A percentile compares a stretch with the other conserved stretches of the same genome.
phyloP scores from a whole-genome alignment of 2,888 invertebrate species.

The Drosophila neotestacea region DNA sequence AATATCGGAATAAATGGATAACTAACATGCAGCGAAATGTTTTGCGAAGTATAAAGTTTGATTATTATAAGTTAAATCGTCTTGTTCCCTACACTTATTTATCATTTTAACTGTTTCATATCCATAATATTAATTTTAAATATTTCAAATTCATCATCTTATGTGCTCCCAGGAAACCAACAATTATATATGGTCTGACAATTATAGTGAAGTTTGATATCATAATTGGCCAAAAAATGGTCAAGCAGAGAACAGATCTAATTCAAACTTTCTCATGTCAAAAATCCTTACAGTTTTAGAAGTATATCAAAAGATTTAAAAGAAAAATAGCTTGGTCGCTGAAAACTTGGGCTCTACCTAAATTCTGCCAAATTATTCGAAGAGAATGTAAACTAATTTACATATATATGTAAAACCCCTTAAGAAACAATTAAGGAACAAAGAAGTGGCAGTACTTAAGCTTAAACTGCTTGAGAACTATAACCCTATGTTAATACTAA shows the following conservation, averaged over 20 bases:
- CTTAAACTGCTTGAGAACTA: conserved; percentile 1
- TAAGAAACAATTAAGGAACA: conserved; percentile 44
- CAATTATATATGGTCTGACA: conserved; percentile 5
- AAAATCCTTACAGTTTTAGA: too few relatives aligned
- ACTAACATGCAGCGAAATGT: conserved; percentile 35
- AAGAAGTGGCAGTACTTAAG: conserved; percentile 18
- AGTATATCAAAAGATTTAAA: background rate
- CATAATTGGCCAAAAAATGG: background rate
- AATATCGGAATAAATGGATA: conserved; percentile 18
- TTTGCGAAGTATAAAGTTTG: conserved; percentile 25
- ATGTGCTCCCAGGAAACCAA: conserved; percentile 6
- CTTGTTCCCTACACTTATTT: conserved; percentile 24
- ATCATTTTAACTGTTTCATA: background rate
- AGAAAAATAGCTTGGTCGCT: conserved; percentile 1
- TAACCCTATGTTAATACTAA: conserved; percentile 47
- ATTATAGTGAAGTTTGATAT: background rate
- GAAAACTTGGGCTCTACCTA: background rate
- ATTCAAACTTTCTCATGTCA: too few relatives aligned
- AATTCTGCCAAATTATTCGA: background rate
- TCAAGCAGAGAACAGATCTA: background rate
- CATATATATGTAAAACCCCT: conserved; percentile 8
- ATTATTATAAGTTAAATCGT: conserved; percentile 11
- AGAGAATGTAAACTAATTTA: background rate
- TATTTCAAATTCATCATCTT: background rate
- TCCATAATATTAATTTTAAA: background rate